phyloP scores from a whole-genome alignment of 2,888 invertebrate species.

The Caenorhabditis macrosperma region DNA sequence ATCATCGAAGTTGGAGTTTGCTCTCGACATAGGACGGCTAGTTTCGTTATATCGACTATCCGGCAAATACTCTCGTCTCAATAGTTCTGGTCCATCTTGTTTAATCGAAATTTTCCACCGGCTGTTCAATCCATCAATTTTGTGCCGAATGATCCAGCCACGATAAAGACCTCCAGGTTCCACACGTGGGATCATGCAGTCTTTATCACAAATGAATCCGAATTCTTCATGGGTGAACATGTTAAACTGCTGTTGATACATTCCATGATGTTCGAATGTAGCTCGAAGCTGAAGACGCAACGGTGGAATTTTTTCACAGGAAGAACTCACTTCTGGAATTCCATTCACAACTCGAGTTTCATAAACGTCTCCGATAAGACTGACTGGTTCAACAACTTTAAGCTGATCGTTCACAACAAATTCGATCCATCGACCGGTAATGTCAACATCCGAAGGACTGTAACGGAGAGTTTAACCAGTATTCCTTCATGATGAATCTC shows the following conservation, averaged over 20 bases:
- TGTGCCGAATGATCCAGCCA: slow-evolving; percentile 10
- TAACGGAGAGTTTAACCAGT: too few relatives aligned
- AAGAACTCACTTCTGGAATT: not conserved
- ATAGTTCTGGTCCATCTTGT: not conserved
- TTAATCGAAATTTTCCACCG: slow-evolving; percentile 22
- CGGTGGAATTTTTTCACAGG: not conserved
- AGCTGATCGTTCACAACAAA: not conserved
- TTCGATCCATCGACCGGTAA: slow-evolving; percentile 3
- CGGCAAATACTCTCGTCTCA: too few relatives aligned
- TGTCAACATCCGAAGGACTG: not conserved
- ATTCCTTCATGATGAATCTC: too few relatives aligned
- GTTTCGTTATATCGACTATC: too few relatives aligned
- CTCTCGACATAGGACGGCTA: too few relatives aligned
- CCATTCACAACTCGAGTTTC: not conserved
- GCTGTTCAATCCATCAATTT: not conserved
- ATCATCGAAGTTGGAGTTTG: too few relatives aligned
- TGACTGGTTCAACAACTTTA: not conserved
- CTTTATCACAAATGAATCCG: slow-evolving; percentile 6
- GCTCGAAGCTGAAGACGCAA: not conserved
- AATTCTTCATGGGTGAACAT: not conserved
- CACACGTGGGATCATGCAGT: not conserved
- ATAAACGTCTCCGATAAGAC: not conserved
- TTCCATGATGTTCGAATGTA: not conserved
- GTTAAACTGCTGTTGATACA: not conserved
- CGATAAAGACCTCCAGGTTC: not conserved